Base-by-base conservation (phyloP, 2,113 vertebrate genomes). In the Tiliqua scincoides region DNA sequence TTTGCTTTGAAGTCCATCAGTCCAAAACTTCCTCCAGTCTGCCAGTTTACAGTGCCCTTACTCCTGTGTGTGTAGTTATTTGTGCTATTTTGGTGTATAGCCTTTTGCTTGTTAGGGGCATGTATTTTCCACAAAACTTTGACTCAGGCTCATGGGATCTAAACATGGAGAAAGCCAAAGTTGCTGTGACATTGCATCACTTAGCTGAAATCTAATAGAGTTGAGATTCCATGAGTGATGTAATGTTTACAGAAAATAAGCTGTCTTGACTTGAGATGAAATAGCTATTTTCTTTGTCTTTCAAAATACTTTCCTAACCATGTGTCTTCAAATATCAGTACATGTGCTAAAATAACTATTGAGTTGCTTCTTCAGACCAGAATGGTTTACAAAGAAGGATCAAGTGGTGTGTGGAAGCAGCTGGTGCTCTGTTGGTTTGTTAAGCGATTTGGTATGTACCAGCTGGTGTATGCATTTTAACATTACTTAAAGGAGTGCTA, bases 301-400 rank as follows among this genome's bases (percentile, higher is more conserved):
- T 32, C 76, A 32, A 75, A 79, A 75, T 37, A 88, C 52, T 37
- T 54, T 70, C 18, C 74, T 68, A 63, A 74, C 88, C 35, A n/a
- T 32, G 18, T 68, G 4, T 48, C 89, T 88, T 23, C 48, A 82
- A 77, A 35, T 80, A 11, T 0, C 0, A 61, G 87, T 86, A 65
- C 82, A 84, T 91, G 76, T 70, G 84, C 4, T 62, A 87, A 76
- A 78, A 8, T 27, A 68, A 78, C 27, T 23, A 0, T 70, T 57
- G 65, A 75, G 17, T 92, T 86, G 18, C 35, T 84, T 3, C 67
- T 65, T 15, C 0, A 89, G 87, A 54, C 40, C 89, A 85, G 27
- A 32, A 67, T 68, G 84, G 59, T 80, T 67, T 23, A 37, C 85
- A 81, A 88, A 89, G 71, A 91, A 77, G 70, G 76, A 79, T 2